Conservation (phyloP, 1,140 invertebrate genomes). For the Pogonomyrmex californicus region DNA sequence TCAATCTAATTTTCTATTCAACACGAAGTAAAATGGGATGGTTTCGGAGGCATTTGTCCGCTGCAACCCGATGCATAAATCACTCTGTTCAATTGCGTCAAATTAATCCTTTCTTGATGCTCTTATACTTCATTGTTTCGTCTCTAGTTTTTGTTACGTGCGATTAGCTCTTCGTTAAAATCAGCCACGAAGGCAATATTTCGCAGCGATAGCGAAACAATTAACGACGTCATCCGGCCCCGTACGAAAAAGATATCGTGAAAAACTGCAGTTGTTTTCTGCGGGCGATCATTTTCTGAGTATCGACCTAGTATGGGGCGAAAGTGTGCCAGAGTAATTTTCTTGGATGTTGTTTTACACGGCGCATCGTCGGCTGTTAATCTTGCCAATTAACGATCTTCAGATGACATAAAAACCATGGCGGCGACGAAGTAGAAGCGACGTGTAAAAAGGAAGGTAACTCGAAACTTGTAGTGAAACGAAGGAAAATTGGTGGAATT, state of each 20-base stretch:
- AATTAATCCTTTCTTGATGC: conserved; percentile 9
- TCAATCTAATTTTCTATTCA: conserved; percentile 10
- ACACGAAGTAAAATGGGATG: neutral
- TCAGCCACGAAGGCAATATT: conserved; percentile 35
- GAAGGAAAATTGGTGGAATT: conserved; percentile 71
- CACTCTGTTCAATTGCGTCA: neutral
- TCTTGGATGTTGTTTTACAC: conserved; percentile 59
- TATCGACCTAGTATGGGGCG: conserved; percentile 28
- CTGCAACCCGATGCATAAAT: conserved; percentile 14
- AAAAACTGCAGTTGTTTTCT: conserved; percentile 52
- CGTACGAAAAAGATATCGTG: conserved; percentile 1
- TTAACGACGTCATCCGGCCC: conserved; percentile 31
- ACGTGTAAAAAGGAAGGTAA: conserved; percentile 50
- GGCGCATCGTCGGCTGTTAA: conserved; percentile 65
- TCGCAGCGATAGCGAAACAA: conserved; percentile 30
- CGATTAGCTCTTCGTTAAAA: conserved; percentile 36
- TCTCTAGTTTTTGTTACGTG: neutral
- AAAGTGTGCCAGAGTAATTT: conserved; percentile 51
- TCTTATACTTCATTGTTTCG: conserved; percentile 5
- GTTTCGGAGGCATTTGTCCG: neutral
- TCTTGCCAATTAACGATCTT: conserved; percentile 71
- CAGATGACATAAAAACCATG: conserved; percentile 49
- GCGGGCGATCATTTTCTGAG: conserved; percentile 33
- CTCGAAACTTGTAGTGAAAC: conserved; percentile 53
- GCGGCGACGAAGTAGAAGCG: conserved; percentile 34